phyloP scores from a whole-genome alignment of 2,797 vertebrate genomes.

The Pampus argenteus region DNA sequence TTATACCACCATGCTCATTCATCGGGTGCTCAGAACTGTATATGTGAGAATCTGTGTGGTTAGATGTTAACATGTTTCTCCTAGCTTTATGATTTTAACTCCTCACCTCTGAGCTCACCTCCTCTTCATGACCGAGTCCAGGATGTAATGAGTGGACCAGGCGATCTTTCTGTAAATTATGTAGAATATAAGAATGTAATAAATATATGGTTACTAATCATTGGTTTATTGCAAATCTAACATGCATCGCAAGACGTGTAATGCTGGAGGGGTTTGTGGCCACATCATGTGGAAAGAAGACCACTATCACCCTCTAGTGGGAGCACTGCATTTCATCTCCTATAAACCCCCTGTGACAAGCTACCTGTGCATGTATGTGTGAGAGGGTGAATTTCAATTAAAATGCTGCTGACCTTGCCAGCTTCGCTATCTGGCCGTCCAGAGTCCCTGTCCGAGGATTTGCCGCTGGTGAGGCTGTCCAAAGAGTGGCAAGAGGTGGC shows the following conservation, averaged over 20 bases:
- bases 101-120: conserved; percentile 75
- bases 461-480: conserved; percentile 94
- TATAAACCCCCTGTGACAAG: neutral
- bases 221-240: neutral
- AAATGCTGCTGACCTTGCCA: conserved; percentile 77
- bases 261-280: neutral
- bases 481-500: conserved; percentile 95
- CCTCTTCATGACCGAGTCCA: conserved; percentile 90
- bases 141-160: conserved; percentile 86
- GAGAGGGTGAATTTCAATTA: neutral
- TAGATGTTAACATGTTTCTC: neutral
- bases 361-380: neutral
- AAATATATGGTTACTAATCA: neutral
- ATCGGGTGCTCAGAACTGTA: fast-evolving
- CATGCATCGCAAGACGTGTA: neutral
- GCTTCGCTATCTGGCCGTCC: conserved; percentile 87
- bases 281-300: conserved; percentile 26
- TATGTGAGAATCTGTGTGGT: neutral
- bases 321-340: conserved; percentile 25
- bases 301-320: conserved; percentile 82
- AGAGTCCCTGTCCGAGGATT: conserved; percentile 93
- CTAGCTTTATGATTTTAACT: neutral
- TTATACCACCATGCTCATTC: fast-evolving
- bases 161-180: conserved; percentile 87
- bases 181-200: conserved; percentile 1